Percentiles rank a stretch among this genome's conserved stretches.
Evolutionary conservation across 2,888 invertebrate genomes (phyloP).

Genomic region (Pristionchus entomophagus): DNA sequence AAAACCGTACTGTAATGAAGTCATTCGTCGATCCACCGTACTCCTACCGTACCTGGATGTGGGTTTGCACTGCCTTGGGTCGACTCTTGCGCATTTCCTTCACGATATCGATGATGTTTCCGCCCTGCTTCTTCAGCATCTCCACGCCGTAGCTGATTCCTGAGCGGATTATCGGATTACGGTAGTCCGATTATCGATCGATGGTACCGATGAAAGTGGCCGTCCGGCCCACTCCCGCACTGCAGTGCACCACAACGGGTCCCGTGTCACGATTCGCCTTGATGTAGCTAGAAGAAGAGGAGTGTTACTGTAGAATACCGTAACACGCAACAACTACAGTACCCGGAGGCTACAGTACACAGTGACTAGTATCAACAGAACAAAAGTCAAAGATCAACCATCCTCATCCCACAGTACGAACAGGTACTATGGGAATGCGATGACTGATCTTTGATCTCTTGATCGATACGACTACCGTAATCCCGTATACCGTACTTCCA

Average conservation of each 20-base stretch:
- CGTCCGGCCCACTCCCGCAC: conserved; percentile 42
- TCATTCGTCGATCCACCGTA: neutral
- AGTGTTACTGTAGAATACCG: neutral
- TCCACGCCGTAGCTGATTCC: conserved; percentile 24
- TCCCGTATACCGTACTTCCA: conserved; percentile 29
- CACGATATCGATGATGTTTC: neutral
- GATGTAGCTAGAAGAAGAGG: neutral
- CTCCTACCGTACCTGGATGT: conserved; percentile 11
- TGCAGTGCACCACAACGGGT: conserved; percentile 32
- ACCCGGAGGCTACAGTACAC: no score
- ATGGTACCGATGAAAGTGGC: conserved; percentile 42
- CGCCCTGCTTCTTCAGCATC: neutral
- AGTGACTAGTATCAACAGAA: no score
- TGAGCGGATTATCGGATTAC: conserved; percentile 1
- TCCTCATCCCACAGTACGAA: no score
- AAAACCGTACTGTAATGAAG: conserved; percentile 8
- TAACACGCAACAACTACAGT: no score
- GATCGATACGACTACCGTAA: no score
- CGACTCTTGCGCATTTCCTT: neutral
- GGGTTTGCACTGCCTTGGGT: conserved; percentile 17
- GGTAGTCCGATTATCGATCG: neutral
- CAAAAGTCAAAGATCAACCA: no score
- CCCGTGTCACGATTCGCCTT: conserved; percentile 3
- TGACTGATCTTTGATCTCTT: no score
- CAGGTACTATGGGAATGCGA: no score